Percentiles rank a stretch among this genome's conserved stretches.
phyloP scores from a whole-genome alignment of 2,797 vertebrate genomes.

The Geotria australis region DNA sequence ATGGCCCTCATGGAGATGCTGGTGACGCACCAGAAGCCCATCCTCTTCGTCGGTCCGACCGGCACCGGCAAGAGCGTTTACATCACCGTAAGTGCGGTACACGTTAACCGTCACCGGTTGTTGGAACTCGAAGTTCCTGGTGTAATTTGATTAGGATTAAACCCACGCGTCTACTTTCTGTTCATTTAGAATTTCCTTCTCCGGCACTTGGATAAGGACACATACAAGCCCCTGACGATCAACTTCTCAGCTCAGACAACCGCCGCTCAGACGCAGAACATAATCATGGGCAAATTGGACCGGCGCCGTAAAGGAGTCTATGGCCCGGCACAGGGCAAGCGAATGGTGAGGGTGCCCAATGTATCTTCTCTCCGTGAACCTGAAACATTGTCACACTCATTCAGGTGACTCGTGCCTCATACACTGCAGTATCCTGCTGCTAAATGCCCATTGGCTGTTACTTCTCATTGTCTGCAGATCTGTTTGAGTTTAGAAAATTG shows the following conservation, averaged over 20 bases:
- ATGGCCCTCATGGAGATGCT: constrained; percentile 39
- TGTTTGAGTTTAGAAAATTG: too few species aligned
- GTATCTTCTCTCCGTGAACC: constrained; percentile 1
- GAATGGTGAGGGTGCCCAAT: constrained; percentile 19
- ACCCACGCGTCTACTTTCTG: background rate
- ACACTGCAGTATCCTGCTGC: too few species aligned
- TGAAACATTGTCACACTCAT: too few species aligned
- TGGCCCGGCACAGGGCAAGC: constrained; percentile 44
- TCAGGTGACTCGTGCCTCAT: too few species aligned
- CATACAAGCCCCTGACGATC: constrained; percentile 42
- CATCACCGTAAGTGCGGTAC: constrained; percentile 31
- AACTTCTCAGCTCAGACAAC: constrained; percentile 86
- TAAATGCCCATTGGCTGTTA: too few species aligned
- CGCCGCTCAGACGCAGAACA: constrained; percentile 58
- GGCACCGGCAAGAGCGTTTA: constrained; percentile 68
- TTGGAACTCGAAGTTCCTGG: background rate
- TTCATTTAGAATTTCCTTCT: constrained; percentile 42
- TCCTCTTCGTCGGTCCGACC: constrained; percentile 47
- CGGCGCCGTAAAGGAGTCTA: constrained; percentile 53
- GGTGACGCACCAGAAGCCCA: constrained; percentile 43
- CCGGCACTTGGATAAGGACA: constrained; percentile 35
- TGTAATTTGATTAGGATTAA: background rate
- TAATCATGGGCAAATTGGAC: constrained; percentile 64
- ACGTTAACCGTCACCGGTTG: background rate
- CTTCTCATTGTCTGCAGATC: too few species aligned